phyloP scores from a whole-genome alignment of 2,797 vertebrate species.

The Balearica regulorum region DNA sequence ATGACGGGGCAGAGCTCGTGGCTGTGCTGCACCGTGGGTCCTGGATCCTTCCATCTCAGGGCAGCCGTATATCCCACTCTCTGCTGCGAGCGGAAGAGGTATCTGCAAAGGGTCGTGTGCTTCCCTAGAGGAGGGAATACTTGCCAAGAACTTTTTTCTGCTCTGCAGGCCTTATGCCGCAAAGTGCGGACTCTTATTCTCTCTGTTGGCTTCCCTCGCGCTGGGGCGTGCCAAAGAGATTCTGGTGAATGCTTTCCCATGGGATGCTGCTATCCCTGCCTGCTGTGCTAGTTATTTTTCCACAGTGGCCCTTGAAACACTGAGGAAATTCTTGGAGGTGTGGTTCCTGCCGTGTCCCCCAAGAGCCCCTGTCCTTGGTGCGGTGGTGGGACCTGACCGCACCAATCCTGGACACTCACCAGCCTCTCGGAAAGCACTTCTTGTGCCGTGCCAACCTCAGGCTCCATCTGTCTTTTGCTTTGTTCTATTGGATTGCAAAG shows the following conservation, averaged over 20 bases:
- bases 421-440: accelerated
- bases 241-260: background rate
- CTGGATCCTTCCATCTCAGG: background rate
- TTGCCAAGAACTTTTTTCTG: background rate
- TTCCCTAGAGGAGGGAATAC: background rate
- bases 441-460: background rate
- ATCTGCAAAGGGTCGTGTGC: background rate
- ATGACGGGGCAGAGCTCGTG: accelerated
- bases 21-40: accelerated
- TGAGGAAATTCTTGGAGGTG: accelerated
- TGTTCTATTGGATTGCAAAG: background rate
- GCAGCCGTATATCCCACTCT: background rate
- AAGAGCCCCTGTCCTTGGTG: accelerated
- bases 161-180: background rate
- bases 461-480: background rate
- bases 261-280: background rate
- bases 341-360: accelerated
- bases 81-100: background rate
- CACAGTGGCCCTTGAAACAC: background rate
- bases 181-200: background rate
- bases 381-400: background rate
- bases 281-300: background rate
- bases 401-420: accelerated
- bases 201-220: background rate
- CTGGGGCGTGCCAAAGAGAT: no score